phyloP scores from a whole-genome alignment of 2,113 vertebrate species.

The Halcyon malimbica region DNA sequence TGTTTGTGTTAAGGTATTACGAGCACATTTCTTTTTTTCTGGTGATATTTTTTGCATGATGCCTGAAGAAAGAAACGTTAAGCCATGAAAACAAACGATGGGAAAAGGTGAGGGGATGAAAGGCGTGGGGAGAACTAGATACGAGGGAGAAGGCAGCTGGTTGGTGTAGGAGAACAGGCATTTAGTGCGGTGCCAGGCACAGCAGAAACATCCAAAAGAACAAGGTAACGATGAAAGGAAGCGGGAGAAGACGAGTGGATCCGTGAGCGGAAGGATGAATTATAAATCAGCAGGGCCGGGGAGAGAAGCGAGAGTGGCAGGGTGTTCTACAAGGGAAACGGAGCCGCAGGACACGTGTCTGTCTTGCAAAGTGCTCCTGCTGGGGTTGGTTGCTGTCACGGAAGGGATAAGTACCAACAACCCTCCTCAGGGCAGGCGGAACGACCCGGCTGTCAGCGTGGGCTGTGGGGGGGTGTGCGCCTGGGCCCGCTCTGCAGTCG shows the following conservation, averaged over 20 bases:
- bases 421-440: neutral
- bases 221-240: neutral
- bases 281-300: neutral
- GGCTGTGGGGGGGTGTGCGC: accelerated
- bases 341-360: too few relatives aligned
- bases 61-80: neutral
- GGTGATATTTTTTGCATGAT: neutral
- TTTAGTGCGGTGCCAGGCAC: neutral
- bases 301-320: neutral
- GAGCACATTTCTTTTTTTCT: neutral
- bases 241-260: neutral
- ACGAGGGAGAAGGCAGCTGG: neutral
- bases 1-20: neutral
- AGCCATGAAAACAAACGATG: neutral
- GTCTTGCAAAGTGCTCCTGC: neutral
- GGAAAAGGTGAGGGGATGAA: neutral
- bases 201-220: neutral
- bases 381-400: accelerated
- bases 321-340: accelerated
- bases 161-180: neutral
- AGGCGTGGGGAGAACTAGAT: neutral
- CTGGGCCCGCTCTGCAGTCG: neutral
- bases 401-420: accelerated
- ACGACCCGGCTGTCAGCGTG: neutral
- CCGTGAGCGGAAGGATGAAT: neutral